These are phyloP conservation scores for Cladopsammia gracilis DNA, from an alignment of 64 coral and sea anemone species.

Conservation along the genomic window DNA sequence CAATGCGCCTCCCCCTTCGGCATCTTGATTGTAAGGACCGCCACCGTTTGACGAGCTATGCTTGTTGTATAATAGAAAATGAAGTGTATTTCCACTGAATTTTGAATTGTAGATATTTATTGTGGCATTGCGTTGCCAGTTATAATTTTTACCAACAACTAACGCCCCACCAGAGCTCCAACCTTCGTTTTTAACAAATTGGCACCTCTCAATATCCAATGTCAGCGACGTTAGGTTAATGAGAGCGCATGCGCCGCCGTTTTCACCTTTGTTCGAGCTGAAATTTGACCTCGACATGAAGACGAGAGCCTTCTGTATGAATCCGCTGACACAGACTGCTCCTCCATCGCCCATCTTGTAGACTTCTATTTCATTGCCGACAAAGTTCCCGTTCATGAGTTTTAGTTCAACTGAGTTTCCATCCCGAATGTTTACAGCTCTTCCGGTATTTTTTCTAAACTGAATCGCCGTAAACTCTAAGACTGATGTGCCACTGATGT, in stretches of 20 bases:
- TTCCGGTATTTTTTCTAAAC: neutral
- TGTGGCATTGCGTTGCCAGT: neutral
- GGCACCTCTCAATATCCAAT: slow-evolving; percentile 7
- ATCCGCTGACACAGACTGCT: slow-evolving; percentile 6
- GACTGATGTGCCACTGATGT: neutral
- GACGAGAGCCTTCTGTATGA: neutral
- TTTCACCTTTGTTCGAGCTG: neutral
- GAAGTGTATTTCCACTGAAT: neutral
- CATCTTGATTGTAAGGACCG: no score
- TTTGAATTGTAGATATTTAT: neutral
- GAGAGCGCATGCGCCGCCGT: slow-evolving; percentile 33
- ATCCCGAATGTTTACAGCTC: neutral
- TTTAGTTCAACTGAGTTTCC: neutral
- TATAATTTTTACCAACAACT: neutral
- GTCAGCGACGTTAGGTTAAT: neutral
- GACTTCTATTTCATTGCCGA: neutral
- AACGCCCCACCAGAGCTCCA: neutral
- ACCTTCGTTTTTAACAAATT: neutral
- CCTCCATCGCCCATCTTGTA: neutral
- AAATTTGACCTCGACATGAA: slow-evolving; percentile 28
- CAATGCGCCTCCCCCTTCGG: neutral
- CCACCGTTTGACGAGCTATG: neutral
- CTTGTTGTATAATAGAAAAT: neutral
- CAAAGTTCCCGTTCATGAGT: neutral
- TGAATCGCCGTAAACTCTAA: neutral